These are phyloP conservation scores for Acrossocheilus wenchowensis DNA, from an alignment of 2,797 vertebrate species.

Conservation along the genomic window DNA sequence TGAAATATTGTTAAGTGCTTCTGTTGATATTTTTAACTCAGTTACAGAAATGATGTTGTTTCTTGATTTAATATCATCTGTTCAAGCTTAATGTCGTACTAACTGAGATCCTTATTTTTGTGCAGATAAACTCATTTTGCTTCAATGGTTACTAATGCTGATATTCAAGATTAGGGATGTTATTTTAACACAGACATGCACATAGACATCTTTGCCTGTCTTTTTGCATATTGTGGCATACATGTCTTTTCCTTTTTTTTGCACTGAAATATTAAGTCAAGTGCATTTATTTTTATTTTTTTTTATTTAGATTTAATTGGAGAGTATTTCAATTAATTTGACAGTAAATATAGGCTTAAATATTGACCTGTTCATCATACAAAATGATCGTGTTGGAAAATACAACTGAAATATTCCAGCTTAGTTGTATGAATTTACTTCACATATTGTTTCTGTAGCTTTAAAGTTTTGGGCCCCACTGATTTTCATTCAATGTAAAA, in stretches of 20 bases:
- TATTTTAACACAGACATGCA: background rate
- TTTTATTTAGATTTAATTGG: background rate
- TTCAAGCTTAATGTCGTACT: background rate
- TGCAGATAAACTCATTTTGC: background rate
- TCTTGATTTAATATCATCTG: background rate
- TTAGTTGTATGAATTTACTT: background rate
- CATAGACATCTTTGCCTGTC: background rate
- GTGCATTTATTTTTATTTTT: no score
- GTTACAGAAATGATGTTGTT: background rate
- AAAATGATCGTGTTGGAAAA: background rate
- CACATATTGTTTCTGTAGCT: background rate
- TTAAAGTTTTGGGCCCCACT: background rate
- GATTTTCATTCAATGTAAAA: background rate
- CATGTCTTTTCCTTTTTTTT: no score
- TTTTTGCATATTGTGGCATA: background rate
- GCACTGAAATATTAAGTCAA: no score
- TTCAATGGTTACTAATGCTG: background rate
- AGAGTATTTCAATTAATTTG: background rate
- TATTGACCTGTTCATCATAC: background rate
- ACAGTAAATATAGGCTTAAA: background rate
- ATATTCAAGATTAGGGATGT: background rate
- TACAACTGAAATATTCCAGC: no score
- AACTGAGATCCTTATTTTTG: background rate
- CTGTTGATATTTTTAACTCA: background rate
- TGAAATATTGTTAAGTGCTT: background rate